A percentile compares a stretch with the other conserved stretches of the same genome.
These are phyloP conservation scores for Trissoscelio sp. DNA, from an alignment of 2,888 invertebrate species.

Conservation along the genomic window DNA sequence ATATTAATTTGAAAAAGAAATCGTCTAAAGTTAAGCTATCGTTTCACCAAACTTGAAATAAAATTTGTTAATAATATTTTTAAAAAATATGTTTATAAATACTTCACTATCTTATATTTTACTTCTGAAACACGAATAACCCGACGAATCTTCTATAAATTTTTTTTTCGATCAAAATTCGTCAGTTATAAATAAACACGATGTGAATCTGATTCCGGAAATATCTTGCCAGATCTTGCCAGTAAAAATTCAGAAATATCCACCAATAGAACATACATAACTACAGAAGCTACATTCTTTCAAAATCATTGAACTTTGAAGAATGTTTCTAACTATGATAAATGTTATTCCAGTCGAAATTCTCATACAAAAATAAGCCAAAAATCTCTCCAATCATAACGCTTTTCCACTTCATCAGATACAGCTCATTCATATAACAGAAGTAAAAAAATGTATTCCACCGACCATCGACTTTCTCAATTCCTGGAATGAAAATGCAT, in stretches of 20 bases:
- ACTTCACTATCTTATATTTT: not conserved
- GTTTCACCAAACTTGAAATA: too few relatives aligned
- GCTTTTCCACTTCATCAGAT: conserved; percentile 7
- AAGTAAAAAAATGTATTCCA: not conserved
- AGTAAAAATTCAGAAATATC: not conserved
- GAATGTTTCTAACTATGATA: not conserved
- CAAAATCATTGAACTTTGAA: not conserved
- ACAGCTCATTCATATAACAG: not conserved
- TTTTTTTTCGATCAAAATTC: not conserved
- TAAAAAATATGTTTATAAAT: not conserved
- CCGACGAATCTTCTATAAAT: not conserved
- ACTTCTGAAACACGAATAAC: not conserved
- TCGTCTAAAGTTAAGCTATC: too few relatives aligned
- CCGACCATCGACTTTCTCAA: not conserved
- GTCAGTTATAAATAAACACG: not conserved
- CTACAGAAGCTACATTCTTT: not conserved
- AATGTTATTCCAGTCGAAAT: not conserved
- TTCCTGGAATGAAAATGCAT: not conserved
- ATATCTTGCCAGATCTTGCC: not conserved
- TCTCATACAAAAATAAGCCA: not conserved
- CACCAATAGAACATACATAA: not conserved
- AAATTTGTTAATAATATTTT: too few relatives aligned
- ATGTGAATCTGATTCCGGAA: not conserved
- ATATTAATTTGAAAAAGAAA: too few relatives aligned
- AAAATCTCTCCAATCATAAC: not conserved